Evolutionary conservation across 2,888 invertebrate species (phyloP), one percentile per base, ranked within the genome.

Genomic region (Lasioglossum zephyrum): DNA sequence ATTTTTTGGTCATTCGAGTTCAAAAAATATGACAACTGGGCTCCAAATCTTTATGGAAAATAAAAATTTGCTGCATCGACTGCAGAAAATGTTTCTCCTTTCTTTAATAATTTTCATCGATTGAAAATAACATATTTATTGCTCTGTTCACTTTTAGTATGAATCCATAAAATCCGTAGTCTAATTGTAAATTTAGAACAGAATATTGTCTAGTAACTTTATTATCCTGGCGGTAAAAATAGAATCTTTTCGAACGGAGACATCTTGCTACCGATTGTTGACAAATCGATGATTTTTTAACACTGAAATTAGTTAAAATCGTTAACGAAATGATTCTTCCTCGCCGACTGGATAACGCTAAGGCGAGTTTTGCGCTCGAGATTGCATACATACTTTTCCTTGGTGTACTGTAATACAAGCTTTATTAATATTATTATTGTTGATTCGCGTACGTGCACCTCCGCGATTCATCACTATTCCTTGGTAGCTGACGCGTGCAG

Each of bases 391-490:
- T 26, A 60, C 66, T 36, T 66, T 66, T 66, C 31, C 36, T 22
- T 36, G 8, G 66, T 36, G 16, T 16, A 36, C 36, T 66, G 22
- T 39, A 72, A 72, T 22, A 44, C 11, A 13, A 72, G 36, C 39
- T 44, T 77, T 66, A 41, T 77, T 39, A 60, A 66, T 66, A 66
- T 66, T 66, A 66, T 36, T 36, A 66, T 66, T 66, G 66, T 66
- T 66, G 31, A 18, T 18, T 66, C 66, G 36, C 66, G 66, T 66
- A 60, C 79, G 77, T 77, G 85, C 47, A 74, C 26, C 26, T 39
- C 77, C 57, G 76, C 44, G 36, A 70, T 73, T 84, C 69, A 69
- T 82, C 47, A 69, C 31, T 47, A 77, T 73, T 41, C 70, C 39
- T 75, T 60, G 8, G 41, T 49, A 79, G 31, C 16, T 9, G 53